Percentiles rank a stretch among this genome's conserved stretches.
These are phyloP conservation scores for Neosalanx taihuensis DNA, from an alignment of 2,797 vertebrate species.

Conservation along the genomic window DNA sequence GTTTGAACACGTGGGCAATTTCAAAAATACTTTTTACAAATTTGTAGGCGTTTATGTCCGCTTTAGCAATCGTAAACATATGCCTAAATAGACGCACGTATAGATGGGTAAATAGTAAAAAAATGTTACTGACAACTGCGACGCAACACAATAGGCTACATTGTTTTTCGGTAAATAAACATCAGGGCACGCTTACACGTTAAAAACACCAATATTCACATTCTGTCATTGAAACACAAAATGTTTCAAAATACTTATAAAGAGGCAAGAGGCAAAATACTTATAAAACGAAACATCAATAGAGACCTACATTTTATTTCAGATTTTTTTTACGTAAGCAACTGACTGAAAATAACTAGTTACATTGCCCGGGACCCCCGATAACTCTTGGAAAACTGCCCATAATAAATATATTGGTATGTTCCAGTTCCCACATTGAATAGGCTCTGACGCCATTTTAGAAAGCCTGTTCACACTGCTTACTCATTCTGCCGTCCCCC, in stretches of 20 bases:
- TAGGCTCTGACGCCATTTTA: constrained; percentile 87
- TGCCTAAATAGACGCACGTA: too few species aligned
- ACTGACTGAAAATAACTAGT: too few species aligned
- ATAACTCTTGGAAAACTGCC: constrained; percentile 39
- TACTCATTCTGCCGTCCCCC: constrained; percentile 77
- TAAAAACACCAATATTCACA: background rate
- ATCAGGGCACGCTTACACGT: background rate
- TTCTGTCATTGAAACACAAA: background rate
- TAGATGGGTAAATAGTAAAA: too few species aligned
- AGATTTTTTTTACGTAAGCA: too few species aligned
- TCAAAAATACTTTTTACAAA: too few species aligned
- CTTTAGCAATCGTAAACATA: too few species aligned
- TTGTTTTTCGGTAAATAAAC: background rate
- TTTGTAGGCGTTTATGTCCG: too few species aligned
- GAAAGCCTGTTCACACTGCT: constrained; percentile 78
- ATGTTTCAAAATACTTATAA: background rate
- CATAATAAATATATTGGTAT: constrained; percentile 58
- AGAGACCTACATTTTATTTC: background rate
- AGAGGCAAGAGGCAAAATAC: too few species aligned
- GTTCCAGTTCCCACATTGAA: constrained; percentile 76
- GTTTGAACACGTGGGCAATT: too few species aligned
- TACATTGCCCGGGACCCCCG: too few species aligned
- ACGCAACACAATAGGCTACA: background rate
- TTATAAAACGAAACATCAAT: background rate
- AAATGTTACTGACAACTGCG: background rate